Base-by-base conservation (phyloP, 2,797 vertebrate species). In the Hephaestus fuliginosus region DNA sequence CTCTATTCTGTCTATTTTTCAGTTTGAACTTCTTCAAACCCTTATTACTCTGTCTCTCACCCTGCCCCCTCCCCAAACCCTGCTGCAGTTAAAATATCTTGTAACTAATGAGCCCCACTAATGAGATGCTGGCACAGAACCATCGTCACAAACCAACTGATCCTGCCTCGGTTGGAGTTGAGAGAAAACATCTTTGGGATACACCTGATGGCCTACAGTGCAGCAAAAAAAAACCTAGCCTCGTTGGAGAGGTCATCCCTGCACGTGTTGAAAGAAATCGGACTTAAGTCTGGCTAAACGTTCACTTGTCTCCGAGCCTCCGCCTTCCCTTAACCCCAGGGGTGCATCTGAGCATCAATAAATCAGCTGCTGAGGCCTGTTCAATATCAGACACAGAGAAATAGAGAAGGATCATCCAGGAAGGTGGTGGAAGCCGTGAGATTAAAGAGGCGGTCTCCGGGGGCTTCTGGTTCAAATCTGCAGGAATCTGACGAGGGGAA, bases 201-300 rank as follows among this genome's bases (percentile, higher is more conserved):
- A 86, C 87, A 92, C 91, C 91, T 91, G 92, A 89, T 79, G 81
- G 75, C 86, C 87, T 72, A 51, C 58, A 51, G 77, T 65, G 74
- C 70, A 64, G 76, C 33, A 55, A 58, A 83, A 86, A 84, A 75
- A 74, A 33, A 33, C 25, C 25, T 56, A 78, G 49, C 44, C 78
- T 78, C 72, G 80, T 14, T 4, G 20, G 80, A 72, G 77, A 87
- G 82, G 88, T 90, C 82, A 85, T 91, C 87, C 88, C 82, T 56
- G 74, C 89, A 70, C 80, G 91, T 89, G 91, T 80, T 87, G 90
- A 93, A 89, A 92, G 87, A 92, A 91, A 87, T 88, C 78, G 43
- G 91, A 91, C 88, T 88, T 90, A 85, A 88, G 86, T 88, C 86
- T 88, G 91, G 90, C 88, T 92, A 92, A 94, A 89, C 70, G 74